Base-by-base conservation (phyloP, 2,888 invertebrate genomes). In the Creontiades dilutus region DNA sequence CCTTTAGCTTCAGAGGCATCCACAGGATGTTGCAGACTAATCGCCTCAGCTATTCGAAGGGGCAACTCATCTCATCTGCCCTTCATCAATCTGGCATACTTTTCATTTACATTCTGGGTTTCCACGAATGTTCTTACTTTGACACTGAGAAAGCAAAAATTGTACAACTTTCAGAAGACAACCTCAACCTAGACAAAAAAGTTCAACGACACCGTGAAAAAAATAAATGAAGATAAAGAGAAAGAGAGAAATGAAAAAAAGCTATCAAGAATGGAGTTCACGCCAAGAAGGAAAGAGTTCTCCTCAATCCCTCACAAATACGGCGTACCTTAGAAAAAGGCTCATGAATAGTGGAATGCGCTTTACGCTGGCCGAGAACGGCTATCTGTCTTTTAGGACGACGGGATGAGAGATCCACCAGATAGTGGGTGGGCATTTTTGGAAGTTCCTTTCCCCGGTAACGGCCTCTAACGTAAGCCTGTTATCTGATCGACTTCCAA, bases 371-470 rank as follows among this genome's bases (percentile, higher is more conserved):
- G 1, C 23, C 27, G n/a, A 23, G 27, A 68, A 23, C 68, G 68
- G 78, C 78, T 46, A 78, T 78, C 78, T 78, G 37, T 78, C 78
- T 78, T 78, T 37, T 14, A 16, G 16, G 47, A 78, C 16, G n/a
- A 19, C 47, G 16, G 46, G 78, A 78, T 16, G 78, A 46, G 78
- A 78, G 37, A 37, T 47, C 78, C 19, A 37, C n/a, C n/a, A 12
- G 78, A 78, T 78, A 78, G 78, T 78, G 78, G 78, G 78, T 78
- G 78, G 78, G 46, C 78, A 78, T 78, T 78, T 78, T 78, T 78
- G 78, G 78, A 78, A 78, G 78, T 78, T 28, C 78, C 78, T 37
- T 78, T 46, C 78, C 16, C 14, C 19, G 2, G 7, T 37, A 37
- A 37, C 37, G 37, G 37, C 37, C 37, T 4, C 37, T 37, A 37